Evolutionary conservation across 2,797 vertebrate species (phyloP).

Genomic region (Crypturellus tataupa): DNA sequence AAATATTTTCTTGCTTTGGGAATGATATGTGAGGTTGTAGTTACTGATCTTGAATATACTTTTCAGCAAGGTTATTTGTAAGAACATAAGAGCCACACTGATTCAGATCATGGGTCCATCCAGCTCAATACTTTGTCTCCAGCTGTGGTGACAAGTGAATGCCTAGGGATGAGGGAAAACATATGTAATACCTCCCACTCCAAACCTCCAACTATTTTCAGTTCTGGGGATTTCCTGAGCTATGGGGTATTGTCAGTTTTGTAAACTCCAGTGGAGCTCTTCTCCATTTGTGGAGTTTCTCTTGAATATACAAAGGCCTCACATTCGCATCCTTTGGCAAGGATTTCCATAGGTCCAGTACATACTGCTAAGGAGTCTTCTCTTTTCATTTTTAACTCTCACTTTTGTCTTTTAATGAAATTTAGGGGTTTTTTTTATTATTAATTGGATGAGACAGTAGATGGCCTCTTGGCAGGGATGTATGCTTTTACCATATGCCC

Average conservation of each 20-base stretch:
- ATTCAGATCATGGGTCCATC: neutral
- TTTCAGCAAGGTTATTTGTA: neutral
- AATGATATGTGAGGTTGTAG: neutral
- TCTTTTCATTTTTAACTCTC: neutral
- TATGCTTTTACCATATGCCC: neutral
- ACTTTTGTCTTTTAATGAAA: neutral
- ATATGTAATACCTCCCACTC: neutral
- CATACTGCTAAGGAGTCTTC: neutral
- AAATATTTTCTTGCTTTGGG: neutral
- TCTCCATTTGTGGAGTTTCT: neutral
- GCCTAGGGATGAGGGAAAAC: neutral
- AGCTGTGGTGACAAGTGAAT: neutral
- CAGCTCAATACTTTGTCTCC: slow-evolving; percentile 4
- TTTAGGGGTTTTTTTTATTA: neutral
- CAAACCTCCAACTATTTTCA: neutral
- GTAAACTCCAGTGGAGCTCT: neutral
- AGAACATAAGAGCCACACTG: neutral
- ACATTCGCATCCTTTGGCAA: neutral
- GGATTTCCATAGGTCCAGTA: neutral
- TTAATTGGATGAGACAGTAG: neutral
- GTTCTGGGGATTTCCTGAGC: neutral
- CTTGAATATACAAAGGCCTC: neutral
- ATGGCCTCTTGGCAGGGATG: neutral
- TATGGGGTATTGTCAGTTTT: neutral
- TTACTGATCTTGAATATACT: neutral